A percentile compares a stretch with the other conserved stretches of the same genome.
Conservation (phyloP, 2,888 invertebrate species). For the Mellilla xanthometata region DNA sequence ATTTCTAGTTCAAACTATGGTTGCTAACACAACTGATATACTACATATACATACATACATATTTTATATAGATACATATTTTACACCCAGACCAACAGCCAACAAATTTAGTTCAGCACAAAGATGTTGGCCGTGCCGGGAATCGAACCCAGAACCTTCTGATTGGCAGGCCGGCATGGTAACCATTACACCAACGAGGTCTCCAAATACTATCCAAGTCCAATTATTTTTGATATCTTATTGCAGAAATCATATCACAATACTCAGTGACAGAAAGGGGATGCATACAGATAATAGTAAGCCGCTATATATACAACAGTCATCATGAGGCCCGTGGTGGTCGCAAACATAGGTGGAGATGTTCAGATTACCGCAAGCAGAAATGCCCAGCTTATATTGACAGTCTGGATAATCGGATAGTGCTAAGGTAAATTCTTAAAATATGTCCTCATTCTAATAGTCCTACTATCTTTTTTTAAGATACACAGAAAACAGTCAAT, state of each 20-base stretch:
- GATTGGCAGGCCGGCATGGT: too few relatives aligned
- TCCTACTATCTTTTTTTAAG: too few relatives aligned
- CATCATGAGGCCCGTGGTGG: constrained; percentile 50
- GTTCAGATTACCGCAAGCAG: constrained; percentile 53
- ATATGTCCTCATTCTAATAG: too few relatives aligned
- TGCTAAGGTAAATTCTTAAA: constrained; percentile 43
- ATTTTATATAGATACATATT: too few relatives aligned
- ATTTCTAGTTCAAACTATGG: too few relatives aligned
- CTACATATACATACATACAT: too few relatives aligned
- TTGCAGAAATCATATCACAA: constrained; percentile 41
- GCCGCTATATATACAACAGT: constrained; percentile 54
- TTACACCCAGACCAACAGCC: too few relatives aligned
- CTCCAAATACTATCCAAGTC: background rate
- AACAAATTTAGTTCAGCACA: too few relatives aligned
- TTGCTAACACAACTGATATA: too few relatives aligned
- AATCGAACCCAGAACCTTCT: too few relatives aligned
- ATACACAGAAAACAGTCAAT: too few relatives aligned
- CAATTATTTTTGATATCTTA: background rate
- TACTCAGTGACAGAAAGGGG: constrained; percentile 58
- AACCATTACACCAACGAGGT: background rate
- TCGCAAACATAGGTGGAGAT: constrained; percentile 57
- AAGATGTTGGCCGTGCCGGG: too few relatives aligned
- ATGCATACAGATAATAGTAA: constrained; percentile 55
- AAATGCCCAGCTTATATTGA: constrained; percentile 57
- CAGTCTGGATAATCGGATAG: constrained; percentile 44